phyloP scores from a whole-genome alignment of 2,888 invertebrate species.

The Napeogenes sylphis region DNA sequence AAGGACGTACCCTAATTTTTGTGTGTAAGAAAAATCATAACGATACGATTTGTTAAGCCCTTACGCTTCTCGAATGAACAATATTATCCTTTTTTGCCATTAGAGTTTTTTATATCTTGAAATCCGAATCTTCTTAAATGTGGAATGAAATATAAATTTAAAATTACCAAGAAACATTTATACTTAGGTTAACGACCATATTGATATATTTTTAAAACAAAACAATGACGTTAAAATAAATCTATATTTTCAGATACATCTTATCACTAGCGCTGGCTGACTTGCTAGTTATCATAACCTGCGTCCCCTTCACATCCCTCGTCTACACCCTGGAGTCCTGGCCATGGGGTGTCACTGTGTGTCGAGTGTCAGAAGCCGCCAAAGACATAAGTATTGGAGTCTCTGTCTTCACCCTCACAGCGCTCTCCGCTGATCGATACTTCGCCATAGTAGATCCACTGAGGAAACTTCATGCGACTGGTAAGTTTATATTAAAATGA shows the following conservation, averaged over 20 bases:
- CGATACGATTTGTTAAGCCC: too few species aligned
- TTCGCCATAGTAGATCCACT: conserved; percentile 94
- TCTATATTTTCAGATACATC: conserved; percentile 80
- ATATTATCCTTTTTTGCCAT: too few species aligned
- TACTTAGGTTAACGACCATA: too few species aligned
- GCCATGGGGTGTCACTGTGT: conserved; percentile 91
- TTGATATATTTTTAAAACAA: too few species aligned
- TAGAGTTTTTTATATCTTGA: too few species aligned
- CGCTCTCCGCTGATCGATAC: conserved; percentile 92
- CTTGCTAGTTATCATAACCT: conserved; percentile 86
- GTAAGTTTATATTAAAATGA: conserved; percentile 56
- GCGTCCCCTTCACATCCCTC: conserved; percentile 90
- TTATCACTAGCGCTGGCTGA: conserved; percentile 89
- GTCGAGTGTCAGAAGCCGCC: conserved; percentile 88
- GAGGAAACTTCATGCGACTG: conserved; percentile 85
- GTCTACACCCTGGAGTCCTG: conserved; percentile 91
- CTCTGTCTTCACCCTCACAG: conserved; percentile 94
- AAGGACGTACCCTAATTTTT: too few species aligned
- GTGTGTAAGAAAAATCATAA: too few species aligned
- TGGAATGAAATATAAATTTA: too few species aligned
- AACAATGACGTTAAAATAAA: not conserved
- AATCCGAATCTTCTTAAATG: too few species aligned
- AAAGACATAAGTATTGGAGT: conserved; percentile 95
- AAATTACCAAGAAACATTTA: too few species aligned
- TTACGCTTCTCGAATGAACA: too few species aligned